Percentiles rank a stretch among this genome's conserved stretches.
phyloP scores from a whole-genome alignment of 2,113 vertebrate species.

The Hemiscyllium ocellatum region DNA sequence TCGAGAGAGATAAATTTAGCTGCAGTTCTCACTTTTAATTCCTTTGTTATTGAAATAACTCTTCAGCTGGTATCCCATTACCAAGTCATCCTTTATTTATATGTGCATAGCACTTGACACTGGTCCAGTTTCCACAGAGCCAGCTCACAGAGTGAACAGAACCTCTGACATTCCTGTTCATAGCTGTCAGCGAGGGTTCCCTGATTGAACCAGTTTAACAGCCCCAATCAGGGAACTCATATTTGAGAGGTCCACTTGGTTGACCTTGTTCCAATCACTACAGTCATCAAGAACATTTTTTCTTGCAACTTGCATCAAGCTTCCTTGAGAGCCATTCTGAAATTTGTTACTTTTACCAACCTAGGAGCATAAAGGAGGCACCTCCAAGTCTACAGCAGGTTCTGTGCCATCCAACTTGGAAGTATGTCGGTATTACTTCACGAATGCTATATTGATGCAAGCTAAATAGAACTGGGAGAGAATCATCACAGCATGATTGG shows the following conservation, averaged over 20 bases:
- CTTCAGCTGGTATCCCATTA: too few species aligned
- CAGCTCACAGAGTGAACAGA: too few species aligned
- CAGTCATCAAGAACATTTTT: too few species aligned
- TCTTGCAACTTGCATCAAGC: neutral
- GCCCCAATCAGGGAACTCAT: too few species aligned
- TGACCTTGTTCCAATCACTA: too few species aligned
- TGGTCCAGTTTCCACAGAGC: too few species aligned
- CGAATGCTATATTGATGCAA: neutral
- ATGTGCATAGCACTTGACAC: too few species aligned
- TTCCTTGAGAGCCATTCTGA: neutral
- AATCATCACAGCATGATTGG: neutral
- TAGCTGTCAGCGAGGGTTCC: too few species aligned
- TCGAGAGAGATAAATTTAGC: neutral
- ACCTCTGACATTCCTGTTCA: too few species aligned
- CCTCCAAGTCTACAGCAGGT: neutral
- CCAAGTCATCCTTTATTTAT: too few species aligned
- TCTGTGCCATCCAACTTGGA: neutral
- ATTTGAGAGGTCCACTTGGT: too few species aligned
- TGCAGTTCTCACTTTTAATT: neutral
- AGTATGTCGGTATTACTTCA: neutral
- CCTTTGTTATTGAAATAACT: neutral
- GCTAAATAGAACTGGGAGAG: neutral
- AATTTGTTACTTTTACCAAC: neutral
- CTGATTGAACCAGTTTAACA: too few species aligned
- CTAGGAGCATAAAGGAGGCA: neutral